A percentile compares a stretch with the other conserved stretches of the same genome.
These are phyloP conservation scores for Rhynchotus rufescens DNA, from an alignment of 2,797 vertebrate genomes.

Conservation along the genomic window DNA sequence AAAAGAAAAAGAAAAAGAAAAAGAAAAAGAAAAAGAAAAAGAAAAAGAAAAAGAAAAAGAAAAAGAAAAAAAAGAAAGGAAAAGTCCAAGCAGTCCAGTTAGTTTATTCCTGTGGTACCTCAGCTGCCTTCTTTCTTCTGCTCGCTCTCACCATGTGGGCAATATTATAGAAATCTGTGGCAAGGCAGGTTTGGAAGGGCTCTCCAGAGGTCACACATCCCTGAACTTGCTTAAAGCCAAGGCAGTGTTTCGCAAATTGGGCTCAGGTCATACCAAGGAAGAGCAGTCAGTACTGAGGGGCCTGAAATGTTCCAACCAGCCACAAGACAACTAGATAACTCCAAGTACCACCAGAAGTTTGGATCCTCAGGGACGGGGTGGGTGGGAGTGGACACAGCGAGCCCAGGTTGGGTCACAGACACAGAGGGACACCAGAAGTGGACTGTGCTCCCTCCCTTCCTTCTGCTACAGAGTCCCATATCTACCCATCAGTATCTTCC, in stretches of 20 bases:
- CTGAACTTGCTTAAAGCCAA: background rate
- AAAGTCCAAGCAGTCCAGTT: background rate
- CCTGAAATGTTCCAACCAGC: background rate
- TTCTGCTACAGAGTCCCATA: background rate
- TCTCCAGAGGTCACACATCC: background rate
- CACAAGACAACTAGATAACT: background rate
- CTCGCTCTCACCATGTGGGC: background rate
- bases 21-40: too few species aligned
- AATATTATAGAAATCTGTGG: background rate
- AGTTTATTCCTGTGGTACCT: background rate
- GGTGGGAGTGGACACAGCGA: background rate
- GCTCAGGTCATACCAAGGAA: background rate
- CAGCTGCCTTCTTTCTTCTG: background rate
- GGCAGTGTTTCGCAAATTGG: background rate
- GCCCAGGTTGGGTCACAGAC: background rate
- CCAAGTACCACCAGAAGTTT: background rate
- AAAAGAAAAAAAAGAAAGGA: background rate
- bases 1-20: too few species aligned
- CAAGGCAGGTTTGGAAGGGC: background rate
- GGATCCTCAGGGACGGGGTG: background rate
- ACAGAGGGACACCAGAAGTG: background rate
- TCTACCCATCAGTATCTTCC: background rate
- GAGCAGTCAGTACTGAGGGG: background rate
- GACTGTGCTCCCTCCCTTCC: background rate
- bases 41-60: too few species aligned